Base-by-base conservation (phyloP, 64 coral and sea anemone species). In the Montipora efflorescens region DNA sequence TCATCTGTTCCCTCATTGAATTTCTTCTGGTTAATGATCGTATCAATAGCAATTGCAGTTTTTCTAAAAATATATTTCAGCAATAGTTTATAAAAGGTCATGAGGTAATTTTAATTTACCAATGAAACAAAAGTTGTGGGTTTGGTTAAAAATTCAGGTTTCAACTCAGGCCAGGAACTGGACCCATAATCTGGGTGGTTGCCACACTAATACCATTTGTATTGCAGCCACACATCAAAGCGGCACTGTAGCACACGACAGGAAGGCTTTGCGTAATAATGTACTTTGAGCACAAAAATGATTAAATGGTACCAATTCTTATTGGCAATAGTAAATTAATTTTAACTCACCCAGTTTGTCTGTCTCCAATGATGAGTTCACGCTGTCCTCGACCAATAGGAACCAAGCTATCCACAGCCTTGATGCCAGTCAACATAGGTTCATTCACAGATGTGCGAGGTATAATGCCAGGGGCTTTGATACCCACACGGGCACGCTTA, bases 11-110 rank as follows among this genome's bases (percentile, higher is more conserved):
- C 98, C 44, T 99, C 98, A 87, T 99, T 99, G 82, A 99, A 99
- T 96, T 95, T 92, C 72, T 99, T 99, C 75, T 99, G 98, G 89
- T 99, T 99, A 12, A 99, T 99, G 67, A 99, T 99, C 48, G 98
- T 77, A 86, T 99, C 98, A 99, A 96, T 99, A 57, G 98, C 98
- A 96, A 99, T 99, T 9, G 98, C 98, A 73, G 98, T 99, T 96
- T 99, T 99, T 18, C 98, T 99, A 75, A 44, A 79, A 86, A 18
- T 12, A 61, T 44, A 25, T 64, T 3, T 12, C 8, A 16, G 4
- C 3, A 64, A 64, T 14, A 4, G 13, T 14, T 16, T 14, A 64
- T 64, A 55, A 2, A 36, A 36, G 36, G 36, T 36, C 36, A 36
- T 36, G 36, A 36, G 36, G 36, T 36, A 36, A 36, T 36, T 36